These are phyloP conservation scores for Penaeus vannamei DNA, from an alignment of 1,140 invertebrate species.

Conservation along the genomic window DNA sequence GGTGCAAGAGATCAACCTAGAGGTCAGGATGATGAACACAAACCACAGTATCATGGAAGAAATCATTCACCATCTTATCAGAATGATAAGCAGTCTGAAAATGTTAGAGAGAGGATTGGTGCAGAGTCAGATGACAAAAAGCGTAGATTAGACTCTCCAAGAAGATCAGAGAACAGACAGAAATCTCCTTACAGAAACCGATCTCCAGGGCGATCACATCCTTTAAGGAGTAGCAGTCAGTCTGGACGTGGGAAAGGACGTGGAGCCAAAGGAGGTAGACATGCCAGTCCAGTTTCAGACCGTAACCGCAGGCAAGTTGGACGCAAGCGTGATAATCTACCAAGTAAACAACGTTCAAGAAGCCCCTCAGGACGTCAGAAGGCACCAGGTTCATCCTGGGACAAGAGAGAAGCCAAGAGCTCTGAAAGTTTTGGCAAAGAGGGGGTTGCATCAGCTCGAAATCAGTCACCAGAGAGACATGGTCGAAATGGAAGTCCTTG, in stretches of 20 bases:
- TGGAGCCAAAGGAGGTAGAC: constrained; percentile 8
- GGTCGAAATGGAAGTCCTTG: constrained; percentile 60
- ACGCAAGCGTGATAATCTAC: constrained; percentile 8
- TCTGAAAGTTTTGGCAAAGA: constrained; percentile 4
- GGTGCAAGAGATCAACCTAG: constrained; percentile 5
- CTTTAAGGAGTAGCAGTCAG: not conserved
- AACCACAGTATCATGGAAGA: constrained; percentile 31
- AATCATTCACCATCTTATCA: constrained; percentile 33
- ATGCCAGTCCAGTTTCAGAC: constrained; percentile 27
- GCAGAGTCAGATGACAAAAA: constrained; percentile 9
- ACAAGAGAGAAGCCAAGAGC: constrained; percentile 33
- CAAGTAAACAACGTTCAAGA: constrained; percentile 43
- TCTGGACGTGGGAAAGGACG: not conserved
- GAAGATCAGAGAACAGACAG: constrained; percentile 42
- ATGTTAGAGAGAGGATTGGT: constrained; percentile 32
- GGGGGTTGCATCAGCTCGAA: not conserved
- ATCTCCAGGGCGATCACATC: not conserved
- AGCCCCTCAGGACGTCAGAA: constrained; percentile 24
- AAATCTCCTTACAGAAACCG: constrained; percentile 35
- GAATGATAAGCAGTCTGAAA: constrained; percentile 41
- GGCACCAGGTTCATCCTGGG: constrained; percentile 11
- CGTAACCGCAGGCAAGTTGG: constrained; percentile 18
- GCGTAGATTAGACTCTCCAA: constrained; percentile 39
- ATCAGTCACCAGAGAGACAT: constrained; percentile 47
- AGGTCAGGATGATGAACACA: constrained; percentile 27